A percentile compares a stretch with the other conserved stretches of the same genome.
phyloP scores from a whole-genome alignment of 2,113 vertebrate genomes.

The Colistium nudipinnis region DNA sequence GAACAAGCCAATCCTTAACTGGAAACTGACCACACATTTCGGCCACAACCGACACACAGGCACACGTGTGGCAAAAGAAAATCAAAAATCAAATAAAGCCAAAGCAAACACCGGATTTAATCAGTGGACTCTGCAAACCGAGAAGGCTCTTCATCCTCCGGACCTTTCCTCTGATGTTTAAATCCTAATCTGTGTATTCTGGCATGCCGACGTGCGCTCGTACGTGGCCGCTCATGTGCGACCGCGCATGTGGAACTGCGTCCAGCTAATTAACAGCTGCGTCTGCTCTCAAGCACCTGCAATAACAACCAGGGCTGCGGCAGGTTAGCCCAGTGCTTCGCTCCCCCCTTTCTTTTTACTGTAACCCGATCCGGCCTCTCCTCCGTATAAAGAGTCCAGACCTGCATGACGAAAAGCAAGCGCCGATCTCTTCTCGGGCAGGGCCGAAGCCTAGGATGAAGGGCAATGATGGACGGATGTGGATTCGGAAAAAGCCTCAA shows the following conservation, averaged over 20 bases:
- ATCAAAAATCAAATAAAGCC: constrained; percentile 1
- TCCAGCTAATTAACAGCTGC: constrained; percentile 63
- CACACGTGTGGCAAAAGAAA: not conserved
- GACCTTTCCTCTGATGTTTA: constrained; percentile 22
- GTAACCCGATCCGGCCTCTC: constrained; percentile 56
- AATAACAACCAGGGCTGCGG: constrained; percentile 68
- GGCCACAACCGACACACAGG: not conserved
- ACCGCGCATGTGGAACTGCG: constrained; percentile 26
- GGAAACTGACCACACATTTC: too few relatives aligned
- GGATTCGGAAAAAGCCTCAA: too few relatives aligned
- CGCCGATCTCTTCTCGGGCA: constrained; percentile 20
- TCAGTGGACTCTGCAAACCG: not conserved
- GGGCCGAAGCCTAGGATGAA: constrained; percentile 41
- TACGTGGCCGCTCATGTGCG: constrained; percentile 12
- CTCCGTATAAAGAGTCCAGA: constrained; percentile 32
- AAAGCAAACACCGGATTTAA: constrained; percentile 2
- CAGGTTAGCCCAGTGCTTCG: constrained; percentile 55
- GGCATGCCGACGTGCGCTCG: constrained; percentile 21
- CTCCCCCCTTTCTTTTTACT: constrained; percentile 38
- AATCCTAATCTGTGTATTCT: constrained; percentile 49
- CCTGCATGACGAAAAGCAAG: constrained; percentile 30
- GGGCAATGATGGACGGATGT: constrained; percentile 13
- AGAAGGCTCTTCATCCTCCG: constrained; percentile 7
- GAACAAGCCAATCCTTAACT: not conserved
- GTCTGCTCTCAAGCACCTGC: constrained; percentile 68